Conservation (phyloP, 2,113 vertebrate genomes). For the Petrocephalus microphthalmus region DNA sequence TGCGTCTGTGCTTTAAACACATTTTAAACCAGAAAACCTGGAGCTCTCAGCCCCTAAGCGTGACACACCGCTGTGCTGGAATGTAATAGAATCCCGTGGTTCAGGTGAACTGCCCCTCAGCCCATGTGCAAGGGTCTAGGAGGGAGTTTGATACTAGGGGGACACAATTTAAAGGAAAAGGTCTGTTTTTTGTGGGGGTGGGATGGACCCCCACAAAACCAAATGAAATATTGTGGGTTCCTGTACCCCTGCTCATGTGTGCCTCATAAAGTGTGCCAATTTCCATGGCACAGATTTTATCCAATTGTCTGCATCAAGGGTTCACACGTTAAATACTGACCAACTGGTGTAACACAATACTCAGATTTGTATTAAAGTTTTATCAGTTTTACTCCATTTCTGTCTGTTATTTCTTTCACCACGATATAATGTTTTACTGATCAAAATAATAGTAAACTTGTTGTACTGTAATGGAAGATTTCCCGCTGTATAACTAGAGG, state of each 20-base stretch:
- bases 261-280: too few relatives aligned
- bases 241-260: not conserved
- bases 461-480: not conserved
- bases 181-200: not conserved
- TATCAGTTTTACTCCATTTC: not conserved
- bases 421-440: not conserved
- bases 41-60: not conserved
- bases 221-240: not conserved
- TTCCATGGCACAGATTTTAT: not conserved
- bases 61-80: not conserved
- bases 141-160: not conserved
- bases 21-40: not conserved
- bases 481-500: not conserved
- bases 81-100: not conserved
- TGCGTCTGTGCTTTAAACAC: not conserved
- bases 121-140: not conserved
- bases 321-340: not conserved
- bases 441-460: not conserved
- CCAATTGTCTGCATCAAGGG: not conserved
- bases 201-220: not conserved
- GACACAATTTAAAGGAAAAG: not conserved
- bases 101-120: not conserved
- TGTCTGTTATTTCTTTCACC: not conserved
- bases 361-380: not conserved
- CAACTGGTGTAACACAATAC: not conserved